These are phyloP conservation scores for Anoplopoma fimbria DNA, from an alignment of 2,113 vertebrate genomes.

Conservation along the genomic window DNA sequence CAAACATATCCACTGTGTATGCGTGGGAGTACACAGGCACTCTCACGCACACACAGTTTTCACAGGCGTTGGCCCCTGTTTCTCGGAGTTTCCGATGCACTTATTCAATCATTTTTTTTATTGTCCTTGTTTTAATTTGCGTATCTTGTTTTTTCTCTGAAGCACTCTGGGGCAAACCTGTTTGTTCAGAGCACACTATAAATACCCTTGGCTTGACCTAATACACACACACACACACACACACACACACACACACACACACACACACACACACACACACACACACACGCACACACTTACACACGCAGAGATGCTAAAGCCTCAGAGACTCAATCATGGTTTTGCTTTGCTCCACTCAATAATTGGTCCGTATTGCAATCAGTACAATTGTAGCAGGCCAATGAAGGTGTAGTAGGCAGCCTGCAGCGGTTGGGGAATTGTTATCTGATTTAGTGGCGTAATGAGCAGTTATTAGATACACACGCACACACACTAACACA, in stretches of 20 bases:
- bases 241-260: not conserved
- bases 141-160: conserved; percentile 45
- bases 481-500: conserved; percentile 32
- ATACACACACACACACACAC: conserved; percentile 15
- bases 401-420: conserved; percentile 63
- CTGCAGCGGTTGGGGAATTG: conserved; percentile 65
- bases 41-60: not conserved
- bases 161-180: conserved; percentile 35
- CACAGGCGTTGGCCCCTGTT: conserved; percentile 15
- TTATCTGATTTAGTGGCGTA: conserved; percentile 73
- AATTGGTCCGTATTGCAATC: conserved; percentile 75
- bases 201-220: conserved; percentile 53
- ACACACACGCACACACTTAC: not conserved
- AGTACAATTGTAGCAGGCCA: conserved; percentile 68
- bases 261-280: conserved; percentile 14
- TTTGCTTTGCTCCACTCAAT: conserved; percentile 64
- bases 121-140: conserved; percentile 56
- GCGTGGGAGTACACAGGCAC: conserved; percentile 27
- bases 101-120: conserved; percentile 40
- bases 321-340: conserved; percentile 47
- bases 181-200: conserved; percentile 27
- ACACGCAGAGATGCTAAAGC: conserved; percentile 26
- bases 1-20: conserved; percentile 51
- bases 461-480: conserved; percentile 71
- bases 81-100: conserved; percentile 41